phyloP scores from a whole-genome alignment of 2,797 vertebrate genomes.

The Eidolon dupreanum region DNA sequence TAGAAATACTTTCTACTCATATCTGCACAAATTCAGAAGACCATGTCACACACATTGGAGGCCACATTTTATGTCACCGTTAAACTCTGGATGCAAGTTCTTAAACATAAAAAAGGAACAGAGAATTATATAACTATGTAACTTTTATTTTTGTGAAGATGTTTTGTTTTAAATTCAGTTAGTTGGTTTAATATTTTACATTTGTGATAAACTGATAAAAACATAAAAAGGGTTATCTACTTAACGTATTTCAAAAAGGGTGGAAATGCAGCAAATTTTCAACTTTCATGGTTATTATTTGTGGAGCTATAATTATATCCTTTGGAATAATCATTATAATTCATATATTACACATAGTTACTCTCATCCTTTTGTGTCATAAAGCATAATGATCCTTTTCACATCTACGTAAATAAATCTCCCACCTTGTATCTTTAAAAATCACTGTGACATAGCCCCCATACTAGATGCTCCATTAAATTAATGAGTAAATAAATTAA shows the following conservation, averaged over 20 bases:
- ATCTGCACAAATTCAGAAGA: neutral
- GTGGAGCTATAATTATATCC: neutral
- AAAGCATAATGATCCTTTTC: slow-evolving; percentile 58
- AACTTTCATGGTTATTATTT: slow-evolving; percentile 12
- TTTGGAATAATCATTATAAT: slow-evolving; percentile 55
- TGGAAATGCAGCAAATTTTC: slow-evolving; percentile 49
- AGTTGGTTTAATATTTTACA: neutral
- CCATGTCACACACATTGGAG: neutral
- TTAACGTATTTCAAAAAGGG: slow-evolving; percentile 25
- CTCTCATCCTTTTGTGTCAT: neutral
- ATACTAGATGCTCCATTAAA: slow-evolving; percentile 67
- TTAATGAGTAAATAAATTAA: slow-evolving; percentile 65
- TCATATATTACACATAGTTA: neutral
- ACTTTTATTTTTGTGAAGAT: neutral
- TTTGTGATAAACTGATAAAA: slow-evolving; percentile 23
- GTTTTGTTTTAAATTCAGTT: slow-evolving; percentile 44
- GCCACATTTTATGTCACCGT: neutral
- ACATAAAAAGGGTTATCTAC: neutral
- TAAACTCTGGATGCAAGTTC: neutral
- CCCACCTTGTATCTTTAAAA: slow-evolving; percentile 47
- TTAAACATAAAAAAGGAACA: slow-evolving; percentile 15
- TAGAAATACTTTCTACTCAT: neutral
- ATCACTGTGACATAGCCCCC: slow-evolving; percentile 50
- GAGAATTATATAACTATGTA: neutral
- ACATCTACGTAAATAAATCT: slow-evolving; percentile 55